Evolutionary conservation across 2,888 invertebrate species (phyloP).

Genomic region (Lepidonotus clava): DNA sequence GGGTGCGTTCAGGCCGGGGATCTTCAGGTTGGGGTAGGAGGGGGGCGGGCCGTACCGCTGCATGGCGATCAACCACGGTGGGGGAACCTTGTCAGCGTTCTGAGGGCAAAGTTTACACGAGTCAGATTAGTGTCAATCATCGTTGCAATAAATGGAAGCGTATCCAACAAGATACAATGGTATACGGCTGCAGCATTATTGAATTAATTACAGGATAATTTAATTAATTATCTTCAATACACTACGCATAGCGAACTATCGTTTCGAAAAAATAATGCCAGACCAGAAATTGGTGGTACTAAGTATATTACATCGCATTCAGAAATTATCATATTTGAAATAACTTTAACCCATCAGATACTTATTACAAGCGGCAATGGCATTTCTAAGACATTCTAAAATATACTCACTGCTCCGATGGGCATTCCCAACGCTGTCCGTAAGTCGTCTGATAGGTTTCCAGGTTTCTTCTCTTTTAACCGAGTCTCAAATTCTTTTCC

Average conservation of each 20-base stretch:
- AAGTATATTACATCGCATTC: too few species aligned
- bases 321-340: too few species aligned
- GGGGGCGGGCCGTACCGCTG: constrained; percentile 99
- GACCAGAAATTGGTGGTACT: too few species aligned
- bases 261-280: too few species aligned
- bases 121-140: not conserved
- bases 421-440: constrained; percentile 99
- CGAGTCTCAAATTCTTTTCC: constrained; percentile 99
- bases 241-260: too few species aligned
- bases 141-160: not conserved
- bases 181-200: too few species aligned
- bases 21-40: constrained; percentile 98
- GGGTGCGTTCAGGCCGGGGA: constrained; percentile 98
- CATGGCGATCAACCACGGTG: constrained; percentile 98
- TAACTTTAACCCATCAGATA: too few species aligned
- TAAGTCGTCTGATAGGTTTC: constrained; percentile 96
- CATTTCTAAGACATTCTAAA: too few species aligned
- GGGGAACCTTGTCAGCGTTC: constrained; percentile 85
- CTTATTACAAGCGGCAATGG: too few species aligned
- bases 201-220: too few species aligned
- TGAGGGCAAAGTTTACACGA: constrained; percentile 62
- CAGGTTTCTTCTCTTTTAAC: constrained; percentile 98
- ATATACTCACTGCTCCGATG: constrained; percentile 87
- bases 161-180: not conserved
- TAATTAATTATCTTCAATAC: too few species aligned